Evolutionary conservation across 2,888 invertebrate species (phyloP), one percentile per base, ranked within the genome.

Genomic region (Minunthozetes semirufus): DNA sequence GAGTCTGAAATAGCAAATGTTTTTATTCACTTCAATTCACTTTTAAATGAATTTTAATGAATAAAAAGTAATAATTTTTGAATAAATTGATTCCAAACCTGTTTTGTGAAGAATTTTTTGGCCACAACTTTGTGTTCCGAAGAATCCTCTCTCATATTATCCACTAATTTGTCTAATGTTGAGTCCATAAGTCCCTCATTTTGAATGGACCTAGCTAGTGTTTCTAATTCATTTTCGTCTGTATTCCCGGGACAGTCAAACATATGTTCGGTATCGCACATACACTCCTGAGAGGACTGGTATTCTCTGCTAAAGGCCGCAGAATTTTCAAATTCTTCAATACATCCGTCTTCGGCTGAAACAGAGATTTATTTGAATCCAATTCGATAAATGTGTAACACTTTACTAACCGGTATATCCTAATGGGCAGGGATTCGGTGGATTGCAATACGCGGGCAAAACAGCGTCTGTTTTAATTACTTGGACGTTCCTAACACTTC

Each of bases 251-350:
- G 89, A 82, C 97, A 97, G 82, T 90, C 90, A 82, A 94, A 91
- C 94, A 94, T 98, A 84, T 99, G 98, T 81, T 99, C 98, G 17
- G 90, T 90, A 82, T 99, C 99, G 80, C 99, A 99, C 88, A 97
- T 93, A 83, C 99, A 99, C 77, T 94, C 91, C 83, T 96, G 94
- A 1, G 91, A 87, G 46, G 90, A 89, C 83, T 95, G 94, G 83
- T 93, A 97, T 80, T 92, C 89, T 9, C 96, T 89, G 82, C 96
- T 96, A 84, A 93, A 97, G 0, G 92, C 90, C 0, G 97, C 97
- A 0, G 94, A 92, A 83, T 98, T 97, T 82, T 94, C 93, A 82
- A 98, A 97, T 79, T 91, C 88, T 78, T 88, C 90, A 80, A 94
- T 88, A 82, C 98, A 98, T 78, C 93, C 92, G 84, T 94, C 91